These are phyloP conservation scores for Scelioninae gen. 2 DNA, from an alignment of 2,888 invertebrate species.

Conservation along the genomic window DNA sequence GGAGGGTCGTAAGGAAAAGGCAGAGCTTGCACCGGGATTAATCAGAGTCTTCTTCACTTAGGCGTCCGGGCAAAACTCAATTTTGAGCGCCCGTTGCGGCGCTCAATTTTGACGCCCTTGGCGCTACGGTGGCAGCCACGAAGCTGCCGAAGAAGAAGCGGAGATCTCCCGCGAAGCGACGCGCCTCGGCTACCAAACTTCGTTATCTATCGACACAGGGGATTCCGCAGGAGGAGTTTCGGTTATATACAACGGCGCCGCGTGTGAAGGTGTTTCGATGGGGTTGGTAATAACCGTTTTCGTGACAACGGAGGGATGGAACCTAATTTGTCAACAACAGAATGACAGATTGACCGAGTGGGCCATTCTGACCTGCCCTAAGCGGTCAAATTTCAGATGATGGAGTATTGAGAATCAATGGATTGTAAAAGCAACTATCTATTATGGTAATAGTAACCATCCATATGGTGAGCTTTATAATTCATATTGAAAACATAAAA, in stretches of 20 bases:
- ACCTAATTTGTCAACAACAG: background rate
- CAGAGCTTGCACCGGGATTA: slow-evolving; percentile 69
- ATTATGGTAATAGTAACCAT: too few species aligned
- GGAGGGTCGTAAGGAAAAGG: slow-evolving; percentile 65
- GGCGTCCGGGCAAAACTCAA: slow-evolving; percentile 73
- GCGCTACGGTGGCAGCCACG: slow-evolving; percentile 63
- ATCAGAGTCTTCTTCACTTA: slow-evolving; percentile 74
- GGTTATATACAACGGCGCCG: slow-evolving; percentile 12
- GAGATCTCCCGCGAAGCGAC: slow-evolving; percentile 33
- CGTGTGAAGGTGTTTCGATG: slow-evolving; percentile 5
- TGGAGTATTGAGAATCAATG: too few species aligned
- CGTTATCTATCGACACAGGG: slow-evolving; percentile 69
- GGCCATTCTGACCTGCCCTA: too few species aligned
- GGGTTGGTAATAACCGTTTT: slow-evolving; percentile 6
- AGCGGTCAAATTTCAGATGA: too few species aligned
- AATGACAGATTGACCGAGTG: too few species aligned
- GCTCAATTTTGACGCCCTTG: slow-evolving; percentile 74
- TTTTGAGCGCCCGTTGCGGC: slow-evolving; percentile 71
- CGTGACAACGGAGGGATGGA: background rate
- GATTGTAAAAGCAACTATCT: too few species aligned
- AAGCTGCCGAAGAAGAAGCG: slow-evolving; percentile 48
- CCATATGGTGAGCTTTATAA: too few species aligned
- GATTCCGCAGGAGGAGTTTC: slow-evolving; percentile 48
- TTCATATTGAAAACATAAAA: too few species aligned
- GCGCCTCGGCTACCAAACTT: slow-evolving; percentile 66